phyloP scores from a whole-genome alignment of 2,888 invertebrate species.

The Pogonocherus hispidulus region DNA sequence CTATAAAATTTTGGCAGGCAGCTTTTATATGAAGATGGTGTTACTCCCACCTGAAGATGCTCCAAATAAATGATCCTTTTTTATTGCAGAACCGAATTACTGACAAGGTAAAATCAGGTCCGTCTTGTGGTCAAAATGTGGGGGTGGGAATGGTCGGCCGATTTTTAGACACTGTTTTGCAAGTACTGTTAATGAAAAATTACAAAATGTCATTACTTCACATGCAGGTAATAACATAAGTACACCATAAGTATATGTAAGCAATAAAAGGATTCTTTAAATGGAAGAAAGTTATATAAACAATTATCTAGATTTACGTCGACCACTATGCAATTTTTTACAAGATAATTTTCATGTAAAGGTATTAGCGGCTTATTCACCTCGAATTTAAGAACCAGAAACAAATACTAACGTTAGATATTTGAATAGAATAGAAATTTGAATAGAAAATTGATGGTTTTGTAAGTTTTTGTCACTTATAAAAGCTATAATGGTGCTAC shows the following conservation, averaged over 20 bases:
- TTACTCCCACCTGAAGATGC: constrained; percentile 28
- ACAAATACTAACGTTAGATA: too few relatives aligned
- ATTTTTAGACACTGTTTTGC: not conserved
- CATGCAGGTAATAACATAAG: not conserved
- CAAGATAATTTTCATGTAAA: too few relatives aligned
- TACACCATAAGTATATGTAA: not conserved
- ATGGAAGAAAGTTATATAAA: not conserved
- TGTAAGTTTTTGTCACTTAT: too few relatives aligned
- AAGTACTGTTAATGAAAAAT: not conserved
- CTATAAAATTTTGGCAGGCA: constrained; percentile 36
- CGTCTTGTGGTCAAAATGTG: not conserved
- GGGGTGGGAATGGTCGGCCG: not conserved
- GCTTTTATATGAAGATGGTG: constrained; percentile 45
- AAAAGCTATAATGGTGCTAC: too few relatives aligned
- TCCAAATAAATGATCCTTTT: constrained; percentile 30
- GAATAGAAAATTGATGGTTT: too few relatives aligned
- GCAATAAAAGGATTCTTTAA: not conserved
- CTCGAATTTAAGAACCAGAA: too few relatives aligned
- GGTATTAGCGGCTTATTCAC: too few relatives aligned
- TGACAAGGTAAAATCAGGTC: constrained; percentile 6
- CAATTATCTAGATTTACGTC: not conserved
- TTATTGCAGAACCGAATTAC: constrained; percentile 10
- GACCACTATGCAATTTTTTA: too few relatives aligned
- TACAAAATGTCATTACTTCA: not conserved
- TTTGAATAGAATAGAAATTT: too few relatives aligned